Evolutionary conservation across 2,888 invertebrate species (phyloP), one percentile per base, ranked within the genome.

Genomic region (Dryadula phaetusa): DNA sequence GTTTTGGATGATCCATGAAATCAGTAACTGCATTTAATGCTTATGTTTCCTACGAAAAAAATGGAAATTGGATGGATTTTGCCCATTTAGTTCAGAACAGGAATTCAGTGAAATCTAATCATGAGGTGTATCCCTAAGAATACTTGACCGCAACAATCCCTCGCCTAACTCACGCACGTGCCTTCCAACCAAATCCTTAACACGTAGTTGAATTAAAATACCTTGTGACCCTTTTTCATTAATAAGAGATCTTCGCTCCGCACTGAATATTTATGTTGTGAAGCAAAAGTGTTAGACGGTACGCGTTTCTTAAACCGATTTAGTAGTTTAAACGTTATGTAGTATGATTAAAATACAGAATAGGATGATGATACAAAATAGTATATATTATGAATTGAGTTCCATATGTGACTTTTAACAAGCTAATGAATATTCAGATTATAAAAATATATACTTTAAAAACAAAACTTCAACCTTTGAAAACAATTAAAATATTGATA

Each of bases 131-230:
- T 56, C 53, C 60, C 61, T 62, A 62, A 69, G 62, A 63, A 62
- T 34, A 60, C 64, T 61, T 65, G 67, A 64, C 70, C 72, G 52
- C 70, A 64, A 65, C 70, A 65, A 66, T 66, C 65, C 69, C 66
- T 65, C 67, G 58, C 70, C 76, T 60, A 72, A 71, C 73, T 74
- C 76, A 77, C 75, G 80, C 79, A 74, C 77, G 79, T 77, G 76
- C 76, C 80, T 79, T 79, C 81, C 80, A 82, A 76, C 79, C 80
- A 86, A 88, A 88, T 85, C 90, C 91, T 90, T 87, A 87, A 88
- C 92, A 92, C 92, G 90, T 91, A 91, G 88, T 92, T 92, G 92
- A 92, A 92, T 92, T 92, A 92, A 92, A 92, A 92, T 92, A 87
- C 88, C 92, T 87, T 82, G 86, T 89, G 92, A 92, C 92, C 92